Evolutionary conservation across 2,888 invertebrate species (phyloP).

Genomic region (Chouioia cunea): DNA sequence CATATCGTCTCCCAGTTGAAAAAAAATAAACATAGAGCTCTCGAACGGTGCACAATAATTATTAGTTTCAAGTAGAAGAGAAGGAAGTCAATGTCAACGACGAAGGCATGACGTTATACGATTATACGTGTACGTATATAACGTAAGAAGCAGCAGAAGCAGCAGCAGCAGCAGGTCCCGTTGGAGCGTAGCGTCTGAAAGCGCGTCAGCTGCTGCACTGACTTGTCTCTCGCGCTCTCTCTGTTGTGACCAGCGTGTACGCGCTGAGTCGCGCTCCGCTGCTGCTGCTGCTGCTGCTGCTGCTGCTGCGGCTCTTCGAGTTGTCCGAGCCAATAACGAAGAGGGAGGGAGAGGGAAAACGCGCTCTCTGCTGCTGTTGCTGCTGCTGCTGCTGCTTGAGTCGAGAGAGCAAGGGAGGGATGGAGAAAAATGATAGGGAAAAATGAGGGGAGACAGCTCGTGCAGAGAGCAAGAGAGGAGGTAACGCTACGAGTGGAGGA

Average conservation of each 20-base stretch:
- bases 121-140: too few species aligned
- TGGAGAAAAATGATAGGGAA: neutral
- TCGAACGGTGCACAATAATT: neutral
- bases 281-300: neutral
- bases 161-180: neutral
- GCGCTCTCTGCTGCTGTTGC: too few species aligned
- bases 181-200: slow-evolving; percentile 4
- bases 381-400: slow-evolving; percentile 46
- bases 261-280: neutral
- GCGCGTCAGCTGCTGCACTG: slow-evolving; percentile 67
- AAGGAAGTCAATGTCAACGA: too few species aligned
- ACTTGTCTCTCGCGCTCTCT: slow-evolving; percentile 39
- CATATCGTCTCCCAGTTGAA: too few species aligned
- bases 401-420: slow-evolving; percentile 2
- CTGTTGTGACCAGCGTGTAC: slow-evolving; percentile 42
- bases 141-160: neutral
- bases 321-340: slow-evolving; percentile 27
- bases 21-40: too few species aligned
- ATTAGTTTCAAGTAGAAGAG: neutral
- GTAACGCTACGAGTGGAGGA: neutral
- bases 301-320: slow-evolving; percentile 38
- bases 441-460: slow-evolving; percentile 24
- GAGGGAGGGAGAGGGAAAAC: slow-evolving; percentile 41
- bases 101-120: too few species aligned
- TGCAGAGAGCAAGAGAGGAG: slow-evolving; percentile 3